Evolutionary conservation across 1,140 invertebrate species (phyloP).

Genomic region (Lordiphosa mommai): DNA sequence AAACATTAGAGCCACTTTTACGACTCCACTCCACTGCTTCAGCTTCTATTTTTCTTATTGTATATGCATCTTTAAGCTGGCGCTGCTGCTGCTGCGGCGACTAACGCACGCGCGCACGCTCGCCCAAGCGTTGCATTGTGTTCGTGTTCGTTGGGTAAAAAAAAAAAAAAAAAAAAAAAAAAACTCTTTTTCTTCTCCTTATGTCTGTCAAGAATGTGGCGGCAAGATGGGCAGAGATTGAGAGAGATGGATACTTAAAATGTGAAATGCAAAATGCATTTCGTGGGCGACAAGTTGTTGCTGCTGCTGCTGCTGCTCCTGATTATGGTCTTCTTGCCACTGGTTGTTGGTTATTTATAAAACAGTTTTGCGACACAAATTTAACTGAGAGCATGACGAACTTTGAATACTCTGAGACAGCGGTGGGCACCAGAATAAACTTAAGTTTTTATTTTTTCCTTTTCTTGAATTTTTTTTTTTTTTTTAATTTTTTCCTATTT

Average conservation of each 20-base stretch:
- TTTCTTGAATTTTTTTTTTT: no score
- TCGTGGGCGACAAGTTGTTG: slow-evolving; percentile 12
- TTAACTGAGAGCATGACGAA: not conserved
- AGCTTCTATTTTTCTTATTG: not conserved
- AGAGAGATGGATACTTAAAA: slow-evolving; percentile 1
- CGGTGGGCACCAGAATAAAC: no score
- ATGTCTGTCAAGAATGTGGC: slow-evolving; percentile 59
- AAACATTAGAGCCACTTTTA: no score
- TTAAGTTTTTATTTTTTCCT: no score
- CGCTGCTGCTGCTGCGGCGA: not conserved
- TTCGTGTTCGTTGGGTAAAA: slow-evolving; percentile 19
- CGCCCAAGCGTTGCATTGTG: slow-evolving; percentile 53
- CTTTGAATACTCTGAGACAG: not conserved
- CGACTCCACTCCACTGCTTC: not conserved
- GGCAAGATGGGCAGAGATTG: slow-evolving; percentile 3
- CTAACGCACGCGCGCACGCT: slow-evolving; percentile 44
- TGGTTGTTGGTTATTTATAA: not conserved
- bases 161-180: no score
- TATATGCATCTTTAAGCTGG: not conserved
- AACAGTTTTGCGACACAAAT: not conserved
- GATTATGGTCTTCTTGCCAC: not conserved
- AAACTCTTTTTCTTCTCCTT: slow-evolving; percentile 29
- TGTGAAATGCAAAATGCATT: slow-evolving; percentile 12
- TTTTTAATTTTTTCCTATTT: no score
- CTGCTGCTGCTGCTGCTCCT: not conserved